A percentile compares a stretch with the other conserved stretches of the same genome.
Evolutionary conservation across 2,113 vertebrate species (phyloP).

Genomic region (Megalops atlanticus): DNA sequence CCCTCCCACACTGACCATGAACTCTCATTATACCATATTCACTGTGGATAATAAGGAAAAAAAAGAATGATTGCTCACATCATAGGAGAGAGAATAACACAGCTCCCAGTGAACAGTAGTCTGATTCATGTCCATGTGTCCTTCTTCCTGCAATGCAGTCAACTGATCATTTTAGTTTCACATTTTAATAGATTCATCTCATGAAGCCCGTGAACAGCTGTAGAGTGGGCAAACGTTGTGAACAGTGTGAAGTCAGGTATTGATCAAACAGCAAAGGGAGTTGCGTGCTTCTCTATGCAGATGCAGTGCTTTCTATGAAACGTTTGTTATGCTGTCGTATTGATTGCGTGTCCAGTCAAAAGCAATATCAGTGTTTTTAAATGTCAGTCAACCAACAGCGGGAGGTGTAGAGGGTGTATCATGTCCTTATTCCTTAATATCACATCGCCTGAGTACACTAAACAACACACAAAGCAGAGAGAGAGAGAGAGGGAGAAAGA

Average conservation of each 20-base stretch:
- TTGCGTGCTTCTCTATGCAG: not conserved
- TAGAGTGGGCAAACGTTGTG: not conserved
- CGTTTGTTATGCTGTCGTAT: not conserved
- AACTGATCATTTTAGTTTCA: too few species aligned
- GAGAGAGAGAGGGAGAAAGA: not conserved
- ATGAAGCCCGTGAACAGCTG: not conserved
- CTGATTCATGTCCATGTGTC: not conserved
- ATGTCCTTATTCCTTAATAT: too few species aligned
- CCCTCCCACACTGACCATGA: too few species aligned
- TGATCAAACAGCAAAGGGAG: not conserved
- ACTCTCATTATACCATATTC: not conserved
- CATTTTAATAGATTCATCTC: not conserved
- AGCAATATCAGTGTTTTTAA: not conserved
- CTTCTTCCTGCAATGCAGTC: too few species aligned
- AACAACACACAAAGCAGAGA: too few species aligned
- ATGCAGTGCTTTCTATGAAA: not conserved
- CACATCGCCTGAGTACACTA: too few species aligned
- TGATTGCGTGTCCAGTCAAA: not conserved
- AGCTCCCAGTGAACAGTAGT: not conserved
- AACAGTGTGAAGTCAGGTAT: not conserved
- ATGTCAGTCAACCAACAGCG: not conserved
- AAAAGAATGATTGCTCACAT: not conserved
- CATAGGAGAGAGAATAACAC: not conserved
- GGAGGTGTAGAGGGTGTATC: not conserved
- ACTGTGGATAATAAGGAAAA: not conserved